Conservation (phyloP, 2,888 invertebrate genomes). For the Galerucella nymphaeae region DNA sequence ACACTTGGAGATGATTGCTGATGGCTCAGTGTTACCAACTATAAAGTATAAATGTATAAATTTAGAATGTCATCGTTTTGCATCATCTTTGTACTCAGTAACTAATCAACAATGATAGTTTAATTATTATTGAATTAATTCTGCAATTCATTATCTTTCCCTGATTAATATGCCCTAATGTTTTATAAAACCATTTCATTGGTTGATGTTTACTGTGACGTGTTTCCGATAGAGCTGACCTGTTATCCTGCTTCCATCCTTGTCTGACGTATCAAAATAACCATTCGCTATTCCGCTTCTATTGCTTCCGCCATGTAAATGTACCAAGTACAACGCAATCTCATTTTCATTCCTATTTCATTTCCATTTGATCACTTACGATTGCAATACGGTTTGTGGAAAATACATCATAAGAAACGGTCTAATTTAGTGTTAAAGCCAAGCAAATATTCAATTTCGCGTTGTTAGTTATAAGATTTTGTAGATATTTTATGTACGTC, state of each 20-base stretch:
- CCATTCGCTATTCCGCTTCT: background rate
- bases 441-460: conserved; percentile 16
- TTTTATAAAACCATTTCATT: background rate
- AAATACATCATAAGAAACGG: conserved; percentile 22
- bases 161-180: background rate
- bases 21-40: background rate
- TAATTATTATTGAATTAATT: too few species aligned
- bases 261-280: background rate
- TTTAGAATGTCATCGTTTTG: too few species aligned
- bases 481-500: conserved; percentile 14
- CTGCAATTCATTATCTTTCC: background rate
- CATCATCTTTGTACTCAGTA: too few species aligned
- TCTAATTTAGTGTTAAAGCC: conserved; percentile 20
- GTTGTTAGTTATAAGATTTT: conserved; percentile 21
- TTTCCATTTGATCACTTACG: conserved; percentile 4
- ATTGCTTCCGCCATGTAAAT: background rate
- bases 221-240: background rate
- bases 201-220: background rate
- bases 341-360: background rate
- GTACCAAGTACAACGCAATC: background rate
- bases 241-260: background rate
- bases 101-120: too few species aligned
- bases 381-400: conserved; percentile 22
- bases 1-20: too few species aligned
- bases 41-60: background rate